phyloP scores from a whole-genome alignment of 2,888 invertebrate genomes.

The Serrognathus titanus region DNA sequence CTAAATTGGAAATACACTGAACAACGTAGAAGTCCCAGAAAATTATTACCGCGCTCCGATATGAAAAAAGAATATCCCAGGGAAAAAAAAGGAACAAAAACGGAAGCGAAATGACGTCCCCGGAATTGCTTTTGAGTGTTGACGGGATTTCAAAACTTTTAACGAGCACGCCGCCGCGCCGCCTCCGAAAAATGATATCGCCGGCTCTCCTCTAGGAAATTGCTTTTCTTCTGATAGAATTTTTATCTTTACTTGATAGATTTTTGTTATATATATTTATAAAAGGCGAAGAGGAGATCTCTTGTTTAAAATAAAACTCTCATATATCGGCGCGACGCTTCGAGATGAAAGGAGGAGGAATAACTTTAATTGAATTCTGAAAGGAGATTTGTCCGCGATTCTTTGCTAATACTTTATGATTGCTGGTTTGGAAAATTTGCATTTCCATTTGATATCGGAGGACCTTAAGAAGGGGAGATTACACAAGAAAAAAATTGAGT shows the following conservation, averaged over 20 bases:
- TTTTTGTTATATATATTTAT: constrained; percentile 16
- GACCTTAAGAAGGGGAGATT: neutral
- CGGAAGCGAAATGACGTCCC: constrained; percentile 9
- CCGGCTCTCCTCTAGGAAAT: constrained; percentile 25
- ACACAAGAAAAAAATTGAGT: too few species aligned
- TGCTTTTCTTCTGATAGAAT: constrained; percentile 29
- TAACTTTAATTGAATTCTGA: constrained; percentile 44
- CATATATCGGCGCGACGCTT: neutral
- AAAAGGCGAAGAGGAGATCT: neutral
- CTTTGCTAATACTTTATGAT: constrained; percentile 46
- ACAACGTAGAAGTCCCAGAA: constrained; percentile 29
- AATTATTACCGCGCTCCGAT: constrained; percentile 33
- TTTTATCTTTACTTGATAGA: constrained; percentile 29
- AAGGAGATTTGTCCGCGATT: constrained; percentile 42
- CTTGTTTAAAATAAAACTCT: too few species aligned
- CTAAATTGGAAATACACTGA: constrained; percentile 37
- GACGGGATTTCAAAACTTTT: constrained; percentile 25
- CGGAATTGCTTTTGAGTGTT: constrained; percentile 23
- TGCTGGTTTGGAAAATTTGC: constrained; percentile 45
- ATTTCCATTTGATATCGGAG: constrained; percentile 23
- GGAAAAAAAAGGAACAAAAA: constrained; percentile 2
- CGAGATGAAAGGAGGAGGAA: constrained; percentile 19
- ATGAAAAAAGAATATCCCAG: constrained; percentile 12
- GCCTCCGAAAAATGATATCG: constrained; percentile 25
- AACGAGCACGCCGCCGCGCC: constrained; percentile 19